Percentiles rank a stretch among this genome's conserved stretches.
phyloP scores from a whole-genome alignment of 1,140 invertebrate species.

The Calliphora vicina region DNA sequence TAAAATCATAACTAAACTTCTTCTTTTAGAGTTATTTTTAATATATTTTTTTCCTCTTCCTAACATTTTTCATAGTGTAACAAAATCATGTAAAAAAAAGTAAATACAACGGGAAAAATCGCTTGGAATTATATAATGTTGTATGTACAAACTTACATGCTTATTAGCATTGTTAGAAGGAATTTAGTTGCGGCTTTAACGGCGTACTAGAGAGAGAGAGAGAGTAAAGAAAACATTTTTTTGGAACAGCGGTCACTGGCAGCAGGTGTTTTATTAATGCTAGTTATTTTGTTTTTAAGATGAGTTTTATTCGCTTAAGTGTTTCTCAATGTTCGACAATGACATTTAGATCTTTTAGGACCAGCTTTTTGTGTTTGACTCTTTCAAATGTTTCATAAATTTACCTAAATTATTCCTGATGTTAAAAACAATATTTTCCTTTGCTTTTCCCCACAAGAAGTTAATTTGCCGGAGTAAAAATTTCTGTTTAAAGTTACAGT shows the following conservation, averaged over 20 bases:
- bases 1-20: constrained; percentile 6
- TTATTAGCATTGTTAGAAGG: neutral
- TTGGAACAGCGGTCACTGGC: neutral
- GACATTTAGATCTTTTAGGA: too few relatives aligned
- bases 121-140: neutral
- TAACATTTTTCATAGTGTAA: neutral
- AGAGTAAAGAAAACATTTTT: neutral
- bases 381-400: too few relatives aligned
- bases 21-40: neutral
- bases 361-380: too few relatives aligned
- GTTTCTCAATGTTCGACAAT: too few relatives aligned
- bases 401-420: too few relatives aligned
- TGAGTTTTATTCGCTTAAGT: too few relatives aligned
- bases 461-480: too few relatives aligned
- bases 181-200: neutral
- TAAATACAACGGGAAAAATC: neutral
- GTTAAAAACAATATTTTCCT: too few relatives aligned
- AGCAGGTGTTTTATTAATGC: neutral
- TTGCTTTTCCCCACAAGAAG: too few relatives aligned
- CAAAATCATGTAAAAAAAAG: neutral
- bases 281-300: neutral
- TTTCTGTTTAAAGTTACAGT: too few relatives aligned
- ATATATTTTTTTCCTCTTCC: neutral
- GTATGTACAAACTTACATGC: neutral
- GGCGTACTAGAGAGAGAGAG: neutral